phyloP scores from a whole-genome alignment of 2,113 vertebrate species.

The Meleagris gallopavo region DNA sequence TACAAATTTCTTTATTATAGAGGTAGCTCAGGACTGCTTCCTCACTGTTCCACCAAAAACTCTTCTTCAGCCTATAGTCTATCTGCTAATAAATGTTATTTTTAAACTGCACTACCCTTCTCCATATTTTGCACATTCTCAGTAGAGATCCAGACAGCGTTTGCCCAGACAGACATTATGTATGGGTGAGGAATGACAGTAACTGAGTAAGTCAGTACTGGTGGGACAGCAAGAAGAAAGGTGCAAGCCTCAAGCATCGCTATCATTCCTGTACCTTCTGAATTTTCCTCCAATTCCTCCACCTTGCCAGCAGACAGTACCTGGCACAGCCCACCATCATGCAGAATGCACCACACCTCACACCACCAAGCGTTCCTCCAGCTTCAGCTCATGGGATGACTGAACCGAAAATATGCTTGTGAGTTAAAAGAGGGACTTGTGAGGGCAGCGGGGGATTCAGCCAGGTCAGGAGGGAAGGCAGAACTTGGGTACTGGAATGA shows the following conservation, averaged over 20 bases:
- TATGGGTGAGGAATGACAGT: not conserved
- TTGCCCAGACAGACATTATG: not conserved
- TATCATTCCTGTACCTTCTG: not conserved
- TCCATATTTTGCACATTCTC: not conserved
- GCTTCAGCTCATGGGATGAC: not conserved
- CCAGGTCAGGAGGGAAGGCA: not conserved
- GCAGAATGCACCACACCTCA: not conserved
- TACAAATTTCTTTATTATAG: constrained; percentile 4
- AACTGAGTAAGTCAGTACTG: not conserved
- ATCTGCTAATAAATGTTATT: constrained; percentile 12
- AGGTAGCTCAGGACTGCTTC: constrained; percentile 11
- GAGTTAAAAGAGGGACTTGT: not conserved
- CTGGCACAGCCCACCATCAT: not conserved
- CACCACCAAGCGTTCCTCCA: not conserved
- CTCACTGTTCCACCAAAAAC: not conserved
- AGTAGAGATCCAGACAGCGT: not conserved
- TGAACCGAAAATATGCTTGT: constrained; percentile 5
- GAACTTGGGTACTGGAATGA: not conserved
- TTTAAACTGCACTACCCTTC: not conserved
- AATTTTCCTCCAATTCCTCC: not conserved
- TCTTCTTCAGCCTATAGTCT: not conserved
- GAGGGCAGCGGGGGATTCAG: not conserved
- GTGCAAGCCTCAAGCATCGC: not conserved
- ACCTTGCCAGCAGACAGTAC: not conserved
- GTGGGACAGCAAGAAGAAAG: not conserved